Evolutionary conservation across 2,888 invertebrate species (phyloP), one percentile per base, ranked within the genome.

Genomic region (Ochropleura plecta): DNA sequence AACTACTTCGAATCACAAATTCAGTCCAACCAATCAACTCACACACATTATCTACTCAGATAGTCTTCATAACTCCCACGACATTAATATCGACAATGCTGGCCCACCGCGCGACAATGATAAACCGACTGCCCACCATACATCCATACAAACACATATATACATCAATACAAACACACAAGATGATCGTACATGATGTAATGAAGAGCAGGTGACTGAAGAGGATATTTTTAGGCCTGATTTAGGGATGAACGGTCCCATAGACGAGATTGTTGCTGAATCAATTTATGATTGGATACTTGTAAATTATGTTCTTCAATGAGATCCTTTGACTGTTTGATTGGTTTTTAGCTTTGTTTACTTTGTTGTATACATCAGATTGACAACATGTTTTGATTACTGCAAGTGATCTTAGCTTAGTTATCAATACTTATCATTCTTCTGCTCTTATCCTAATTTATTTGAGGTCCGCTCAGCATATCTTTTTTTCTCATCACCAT

Each of bases 1-100:
- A 30, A 10, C 10, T 46, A 14, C 42, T 40, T 5, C 16, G n/a
- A 55, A 73, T 74, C 60, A 51, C 16, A 46, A 42, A 16, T 30
- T 30, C 30, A 30, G 30, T 10, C 20, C 16, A 20, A 49, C 40
- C 20, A 49, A 81, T 64, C 59, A 57, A 49, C 65, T 12, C 16
- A 46, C 12, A 30, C 57, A 49, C 42, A 55, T 46, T 51, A 59
- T 59, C 68, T 48, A 46, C 40, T 20, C 20, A 62, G 71, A 48
- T 64, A 62, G 79, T 76, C 70, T 70, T 81, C 70, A 81, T 83
- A 82, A 71, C 67, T 81, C 64, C 49, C 42, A 73, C 55, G 74
- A 70, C 78, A 82, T 81, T 78, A 85, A 74, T 83, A 85, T 83
- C 85, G 83, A 84, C 85, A 84, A 57, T 70, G 70, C 85, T 81